Evolutionary conservation across 1,140 invertebrate species (phyloP).

Genomic region (Periplaneta americana): DNA sequence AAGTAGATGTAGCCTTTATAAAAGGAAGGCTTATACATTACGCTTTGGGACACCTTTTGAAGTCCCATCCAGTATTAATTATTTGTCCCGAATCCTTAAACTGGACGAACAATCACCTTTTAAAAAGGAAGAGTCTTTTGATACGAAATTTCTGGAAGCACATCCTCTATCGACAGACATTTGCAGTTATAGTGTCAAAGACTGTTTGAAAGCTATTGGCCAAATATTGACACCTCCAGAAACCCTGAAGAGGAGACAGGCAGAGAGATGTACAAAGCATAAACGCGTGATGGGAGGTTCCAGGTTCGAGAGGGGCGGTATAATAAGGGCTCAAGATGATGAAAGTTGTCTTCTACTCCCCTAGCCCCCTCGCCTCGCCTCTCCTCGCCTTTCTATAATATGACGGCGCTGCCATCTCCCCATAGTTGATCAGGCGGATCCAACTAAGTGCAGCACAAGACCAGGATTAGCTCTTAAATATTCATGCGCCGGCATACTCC

Average conservation of each 20-base stretch:
- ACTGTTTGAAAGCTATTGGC: not conserved
- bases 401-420: not conserved
- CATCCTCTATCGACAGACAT: not conserved
- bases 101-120: not conserved
- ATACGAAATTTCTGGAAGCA: not conserved
- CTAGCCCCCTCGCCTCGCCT: not conserved
- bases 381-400: not conserved
- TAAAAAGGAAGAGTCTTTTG: not conserved
- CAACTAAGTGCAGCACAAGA: not conserved
- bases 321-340: not conserved
- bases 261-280: not conserved
- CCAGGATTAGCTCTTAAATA: constrained; percentile 9
- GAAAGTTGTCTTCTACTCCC: constrained; percentile 2
- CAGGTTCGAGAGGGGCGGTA: not conserved
- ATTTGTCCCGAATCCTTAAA: not conserved
- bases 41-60: too few species aligned
- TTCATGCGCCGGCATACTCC: constrained; percentile 1
- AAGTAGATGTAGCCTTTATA: too few species aligned
- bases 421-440: not conserved
- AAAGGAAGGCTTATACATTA: too few species aligned
- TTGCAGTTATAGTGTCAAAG: not conserved
- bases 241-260: too few species aligned
- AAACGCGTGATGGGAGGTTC: not conserved
- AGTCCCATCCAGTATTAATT: too few species aligned
- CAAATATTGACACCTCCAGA: not conserved